Evolutionary conservation across 1,140 invertebrate genomes (phyloP).

Genomic region (Drosophila mauritiana): DNA sequence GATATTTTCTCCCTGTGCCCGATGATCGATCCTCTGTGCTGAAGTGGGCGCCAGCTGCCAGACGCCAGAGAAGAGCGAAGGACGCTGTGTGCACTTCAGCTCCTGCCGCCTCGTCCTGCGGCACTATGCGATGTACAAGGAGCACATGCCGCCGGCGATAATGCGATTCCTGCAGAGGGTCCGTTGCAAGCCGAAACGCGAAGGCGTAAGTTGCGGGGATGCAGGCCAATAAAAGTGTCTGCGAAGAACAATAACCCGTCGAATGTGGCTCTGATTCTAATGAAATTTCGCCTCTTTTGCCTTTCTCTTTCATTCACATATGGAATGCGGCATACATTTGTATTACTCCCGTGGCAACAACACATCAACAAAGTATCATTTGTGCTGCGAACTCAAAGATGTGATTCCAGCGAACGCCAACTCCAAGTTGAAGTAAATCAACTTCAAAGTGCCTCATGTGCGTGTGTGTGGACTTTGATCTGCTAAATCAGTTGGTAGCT

Average conservation of each 20-base stretch:
- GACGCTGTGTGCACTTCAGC: slow-evolving; percentile 73
- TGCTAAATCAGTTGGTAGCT: slow-evolving; percentile 46
- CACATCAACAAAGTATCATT: slow-evolving; percentile 72
- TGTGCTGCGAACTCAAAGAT: slow-evolving; percentile 74
- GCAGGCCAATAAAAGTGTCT: slow-evolving; percentile 58
- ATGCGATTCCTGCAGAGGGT: slow-evolving; percentile 73
- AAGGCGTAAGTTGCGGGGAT: slow-evolving; percentile 64
- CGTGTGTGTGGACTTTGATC: slow-evolving; percentile 66
- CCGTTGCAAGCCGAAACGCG: slow-evolving; percentile 67
- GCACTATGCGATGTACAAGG: slow-evolving; percentile 75
- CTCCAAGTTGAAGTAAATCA: slow-evolving; percentile 68
- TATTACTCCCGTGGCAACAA: slow-evolving; percentile 29
- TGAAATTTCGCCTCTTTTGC: slow-evolving; percentile 44
- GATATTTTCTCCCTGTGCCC: slow-evolving; percentile 3
- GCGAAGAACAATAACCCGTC: slow-evolving; percentile 54
- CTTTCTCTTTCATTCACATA: slow-evolving; percentile 11
- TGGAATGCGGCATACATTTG: slow-evolving; percentile 12
- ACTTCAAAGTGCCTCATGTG: slow-evolving; percentile 73
- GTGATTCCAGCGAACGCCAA: slow-evolving; percentile 78
- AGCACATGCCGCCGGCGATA: slow-evolving; percentile 71
- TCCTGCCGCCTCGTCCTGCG: slow-evolving; percentile 66
- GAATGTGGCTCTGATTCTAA: slow-evolving; percentile 65
- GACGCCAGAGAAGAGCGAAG: slow-evolving; percentile 66
- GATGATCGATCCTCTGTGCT: not conserved
- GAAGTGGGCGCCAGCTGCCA: slow-evolving; percentile 62